Base-by-base conservation (phyloP, 2,888 invertebrate species). In the Spisula subtruncata region DNA sequence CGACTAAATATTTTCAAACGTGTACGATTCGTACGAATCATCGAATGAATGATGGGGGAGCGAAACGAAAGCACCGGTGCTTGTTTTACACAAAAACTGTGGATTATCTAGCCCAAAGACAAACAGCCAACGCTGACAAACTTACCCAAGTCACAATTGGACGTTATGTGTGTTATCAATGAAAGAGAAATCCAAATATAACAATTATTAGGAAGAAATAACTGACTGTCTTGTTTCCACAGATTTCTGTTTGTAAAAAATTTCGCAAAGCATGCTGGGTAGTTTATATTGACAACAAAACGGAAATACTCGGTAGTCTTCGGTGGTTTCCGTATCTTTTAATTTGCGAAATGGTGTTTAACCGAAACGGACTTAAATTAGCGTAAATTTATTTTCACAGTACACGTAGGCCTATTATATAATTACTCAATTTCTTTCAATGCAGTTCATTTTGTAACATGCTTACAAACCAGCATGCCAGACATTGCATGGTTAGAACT, bases 261-360 rank as follows among this genome's bases (percentile, higher is more conserved):
- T 93, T 91, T 92, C 86, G 92, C 90, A 89, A 83, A 86, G 94
- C 88, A 93, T 93, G 85, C 88, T 92, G 94, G 94, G 94, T 92
- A 87, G 91, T 92, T 92, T 92, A 92, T 92, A 92, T 92, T 92
- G 89, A 89, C 90, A 88, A 91, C 91, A 86, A 71, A 32, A 41
- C 83, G 83, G 41, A 35, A 41, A 66, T 41, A n/a, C 20, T 48
- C 83, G 83, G 66, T 10, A 35, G 18, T 71, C 25, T 71, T 48
- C 83, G 83, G 29, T 16, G 18, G 12, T 75, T 75, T 75, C 35
- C 75, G 75, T 75, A 12, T 32, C 6, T 25, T 41, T 10, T 25
- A 25, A 29, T 71, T 75, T 5, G 75, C 75, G 75, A 75, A 35
- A 75, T 35, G 75, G 75, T 25, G 8, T 32, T 32, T 75, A 1